Evolutionary conservation across 30 jellyfish, hydroid and myxozoan species (phyloP).

Genomic region (Aurelia sp.): DNA sequence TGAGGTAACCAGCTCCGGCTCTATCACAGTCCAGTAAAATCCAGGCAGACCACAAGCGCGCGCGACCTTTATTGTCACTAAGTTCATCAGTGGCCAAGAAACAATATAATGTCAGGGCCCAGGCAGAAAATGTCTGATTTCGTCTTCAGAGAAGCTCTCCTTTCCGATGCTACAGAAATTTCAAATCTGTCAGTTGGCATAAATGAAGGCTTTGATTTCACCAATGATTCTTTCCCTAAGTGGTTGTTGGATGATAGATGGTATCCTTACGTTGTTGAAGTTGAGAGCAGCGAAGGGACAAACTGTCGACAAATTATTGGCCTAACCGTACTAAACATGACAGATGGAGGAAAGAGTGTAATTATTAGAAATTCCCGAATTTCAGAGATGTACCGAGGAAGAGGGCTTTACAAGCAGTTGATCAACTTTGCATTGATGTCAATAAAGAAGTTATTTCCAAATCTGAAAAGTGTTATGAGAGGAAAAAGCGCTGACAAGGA

Average conservation of each 20-base stretch:
- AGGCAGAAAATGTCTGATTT: too few relatives aligned
- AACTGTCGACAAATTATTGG: constrained; percentile 34
- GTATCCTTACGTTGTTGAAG: constrained; percentile 60
- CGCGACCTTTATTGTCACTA: too few relatives aligned
- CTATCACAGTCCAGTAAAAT: too few relatives aligned
- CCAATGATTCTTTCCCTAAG: constrained; percentile 32
- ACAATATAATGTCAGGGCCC: too few relatives aligned
- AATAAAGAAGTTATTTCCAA: background rate
- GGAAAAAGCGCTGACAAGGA: too few relatives aligned
- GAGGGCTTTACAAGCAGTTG: constrained; percentile 14
- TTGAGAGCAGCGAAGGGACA: background rate
- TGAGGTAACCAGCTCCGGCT: too few relatives aligned
- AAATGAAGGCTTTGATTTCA: constrained; percentile 33
- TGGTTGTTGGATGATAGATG: constrained; percentile 48
- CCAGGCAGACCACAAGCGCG: too few relatives aligned
- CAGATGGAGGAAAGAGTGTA: constrained; percentile 51
- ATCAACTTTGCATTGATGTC: constrained; percentile 1
- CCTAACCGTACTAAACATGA: constrained; percentile 38
- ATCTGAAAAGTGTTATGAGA: background rate
- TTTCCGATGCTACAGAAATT: constrained; percentile 24
- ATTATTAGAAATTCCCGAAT: constrained; percentile 51
- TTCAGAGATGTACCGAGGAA: constrained; percentile 37
- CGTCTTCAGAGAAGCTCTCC: too few relatives aligned
- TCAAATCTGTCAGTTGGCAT: constrained; percentile 15
- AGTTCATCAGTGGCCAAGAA: too few relatives aligned